Evolutionary conservation across 2,888 invertebrate genomes (phyloP), one percentile per base, ranked within the genome.

Genomic region (Dione juno): DNA sequence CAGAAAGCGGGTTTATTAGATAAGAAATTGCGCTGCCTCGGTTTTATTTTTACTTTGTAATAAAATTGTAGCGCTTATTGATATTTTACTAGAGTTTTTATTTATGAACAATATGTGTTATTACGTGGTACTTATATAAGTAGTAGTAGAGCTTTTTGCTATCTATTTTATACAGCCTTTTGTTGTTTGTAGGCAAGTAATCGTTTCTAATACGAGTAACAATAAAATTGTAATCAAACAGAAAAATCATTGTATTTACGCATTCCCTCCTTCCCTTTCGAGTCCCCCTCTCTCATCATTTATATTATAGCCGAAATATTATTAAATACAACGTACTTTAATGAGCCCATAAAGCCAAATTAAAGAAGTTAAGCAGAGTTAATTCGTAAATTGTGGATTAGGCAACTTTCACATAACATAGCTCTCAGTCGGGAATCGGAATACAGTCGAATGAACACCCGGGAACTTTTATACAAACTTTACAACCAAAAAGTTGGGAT

Each of bases 311-410:
- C n/a, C n/a, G n/a, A n/a, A 54, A 35, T 54, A n/a, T 52, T 7
- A 52, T 13, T n/a, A 35, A 9, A 11, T n/a, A 53, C 53, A 53
- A 28, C 28, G 28, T 21, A 13, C 14, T 19, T 59, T 13, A 59
- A 43, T 11, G n/a, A 13, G 11, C 10, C 21, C 59, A 45, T 43
- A 43, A 43, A 61, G 59, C 59, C 43, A 28, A n/a, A 21, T 43
- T 61, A 43, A 43, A 43, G 59, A 45, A 61, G 59, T 61, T 61
- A 61, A 45, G 28, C 21, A 21, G 43, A 61, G 16, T 48, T 37
- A 50, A 64, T 64, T 64, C 63, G 63, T 50, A 64, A 64, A 64
- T 64, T 45, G 63, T 64, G 63, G 50, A 50, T 64, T 50, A 64
- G 45, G 13, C 35, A 50, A 64, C 35, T 64, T 64, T 64, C 16